Percentiles rank a stretch among this genome's conserved stretches.
Conservation (phyloP, 1,140 invertebrate species). For the Charaxes varanes region DNA sequence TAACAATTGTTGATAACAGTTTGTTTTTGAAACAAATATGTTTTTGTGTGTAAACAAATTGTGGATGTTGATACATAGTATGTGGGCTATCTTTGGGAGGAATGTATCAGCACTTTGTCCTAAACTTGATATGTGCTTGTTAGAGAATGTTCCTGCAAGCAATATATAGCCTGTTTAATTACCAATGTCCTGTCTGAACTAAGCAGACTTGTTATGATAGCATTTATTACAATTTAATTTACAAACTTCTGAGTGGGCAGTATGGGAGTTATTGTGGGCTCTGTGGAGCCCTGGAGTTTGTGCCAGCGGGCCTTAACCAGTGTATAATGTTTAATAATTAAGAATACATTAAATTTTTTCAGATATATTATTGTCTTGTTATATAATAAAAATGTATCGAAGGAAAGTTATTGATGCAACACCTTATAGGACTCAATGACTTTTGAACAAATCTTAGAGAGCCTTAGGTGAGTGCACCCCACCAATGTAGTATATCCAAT, state of each 20-base stretch:
- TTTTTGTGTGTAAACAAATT: slow-evolving; percentile 13
- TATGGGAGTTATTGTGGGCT: slow-evolving; percentile 41
- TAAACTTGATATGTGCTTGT: slow-evolving; percentile 12
- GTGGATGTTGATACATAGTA: slow-evolving; percentile 14
- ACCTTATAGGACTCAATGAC: slow-evolving; percentile 50
- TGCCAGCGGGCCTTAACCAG: slow-evolving; percentile 61
- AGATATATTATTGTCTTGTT: slow-evolving; percentile 73
- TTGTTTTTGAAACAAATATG: slow-evolving; percentile 4
- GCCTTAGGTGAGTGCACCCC: slow-evolving; percentile 58
- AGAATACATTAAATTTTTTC: slow-evolving; percentile 71
- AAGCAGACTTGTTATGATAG: slow-evolving; percentile 34
- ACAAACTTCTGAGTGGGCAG: slow-evolving; percentile 56
- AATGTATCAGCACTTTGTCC: slow-evolving; percentile 14
- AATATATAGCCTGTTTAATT: slow-evolving; percentile 25
- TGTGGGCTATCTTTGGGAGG: slow-evolving; percentile 11
- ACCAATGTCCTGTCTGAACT: slow-evolving; percentile 14
- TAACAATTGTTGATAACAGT: slow-evolving; percentile 11
- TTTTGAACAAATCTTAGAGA: slow-evolving; percentile 60
- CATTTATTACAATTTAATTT: slow-evolving; percentile 34
- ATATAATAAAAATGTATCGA: slow-evolving; percentile 70
- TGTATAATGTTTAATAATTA: slow-evolving; percentile 69
- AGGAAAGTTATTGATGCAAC: slow-evolving; percentile 47
- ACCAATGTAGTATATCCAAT: slow-evolving; percentile 42
- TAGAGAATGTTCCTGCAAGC: slow-evolving; percentile 16
- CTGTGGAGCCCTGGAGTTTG: slow-evolving; percentile 33